Conservation (phyloP, 1,140 invertebrate genomes). For the Ostrea edulis region DNA sequence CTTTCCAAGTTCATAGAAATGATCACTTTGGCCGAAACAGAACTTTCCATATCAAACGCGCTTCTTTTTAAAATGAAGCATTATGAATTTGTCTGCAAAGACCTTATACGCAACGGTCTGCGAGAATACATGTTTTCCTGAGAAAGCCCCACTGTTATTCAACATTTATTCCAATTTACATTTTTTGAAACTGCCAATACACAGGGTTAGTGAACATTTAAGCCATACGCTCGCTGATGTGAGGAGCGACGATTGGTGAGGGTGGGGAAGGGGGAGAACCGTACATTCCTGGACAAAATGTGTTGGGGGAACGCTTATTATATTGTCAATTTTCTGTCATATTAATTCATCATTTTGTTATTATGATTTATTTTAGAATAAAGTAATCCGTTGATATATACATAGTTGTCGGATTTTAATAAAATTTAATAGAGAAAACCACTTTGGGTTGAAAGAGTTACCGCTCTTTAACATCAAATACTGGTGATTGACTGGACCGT, state of each 20-base stretch:
- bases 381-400: background rate
- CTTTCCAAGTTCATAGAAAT: slow-evolving; percentile 69
- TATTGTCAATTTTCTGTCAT: background rate
- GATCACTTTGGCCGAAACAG: slow-evolving; percentile 68
- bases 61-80: slow-evolving; percentile 71
- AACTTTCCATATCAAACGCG: slow-evolving; percentile 69
- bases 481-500: too few species aligned
- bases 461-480: too few species aligned
- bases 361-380: background rate
- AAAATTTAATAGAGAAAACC: background rate
- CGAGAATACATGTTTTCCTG: slow-evolving; percentile 69
- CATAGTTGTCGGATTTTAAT: background rate
- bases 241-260: background rate
- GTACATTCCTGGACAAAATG: background rate
- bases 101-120: slow-evolving; percentile 70
- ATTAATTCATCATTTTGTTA: background rate
- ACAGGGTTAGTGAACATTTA: background rate
- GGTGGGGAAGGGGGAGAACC: background rate
- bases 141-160: background rate
- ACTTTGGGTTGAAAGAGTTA: too few species aligned
- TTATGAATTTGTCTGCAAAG: slow-evolving; percentile 66
- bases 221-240: background rate
- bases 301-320: background rate
- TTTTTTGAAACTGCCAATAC: background rate
- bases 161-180: background rate